Evolutionary conservation across 2,888 invertebrate genomes (phyloP), one percentile per base, ranked within the genome.

Genomic region (Drosophila engyochracea): DNA sequence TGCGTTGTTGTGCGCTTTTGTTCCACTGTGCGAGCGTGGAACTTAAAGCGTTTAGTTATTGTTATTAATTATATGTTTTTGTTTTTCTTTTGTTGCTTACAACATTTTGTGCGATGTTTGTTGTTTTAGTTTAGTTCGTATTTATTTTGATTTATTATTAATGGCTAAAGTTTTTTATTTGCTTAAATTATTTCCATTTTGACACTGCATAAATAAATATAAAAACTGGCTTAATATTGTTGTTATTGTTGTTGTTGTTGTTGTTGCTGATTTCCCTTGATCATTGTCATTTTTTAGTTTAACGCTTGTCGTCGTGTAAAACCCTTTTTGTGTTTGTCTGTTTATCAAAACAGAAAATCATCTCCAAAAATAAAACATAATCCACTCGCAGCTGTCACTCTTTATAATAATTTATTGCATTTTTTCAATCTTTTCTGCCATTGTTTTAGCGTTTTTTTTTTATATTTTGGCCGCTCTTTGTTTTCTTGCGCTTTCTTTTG

Each of bases 161-260:
- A 57, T 65, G 51, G 49, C 66, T 74, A 61, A 60, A 31, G 28
- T 54, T 73, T n/a, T 22, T 54, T 69, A 61, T 59, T 64, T 65
- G 61, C 57, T 85, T 81, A 85, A 81, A 85, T 83, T 59, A 85
- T 83, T 88, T 85, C 85, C 88, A 88, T 85, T 76, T 85, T 85
- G 83, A 69, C 85, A 85, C 85, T 85, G 66, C 49, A 44, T 52
- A 55, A 37, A 67, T 41, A 31, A 61, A 74, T 60, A 54, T 49
- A 16, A 61, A 47, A 22, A 51, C 14, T 6, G 3, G 39, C 14
- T 51, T 16, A 30, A 25, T 62, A 22, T 54, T 39, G 14, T 54
- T 63, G 35, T 16, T 16, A 4, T 35, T 35, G 4, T 35, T 33
- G 2, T 51, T 63, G n/a, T 55, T 82, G 61, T 51, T 72, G 63